Evolutionary conservation across 64 coral and sea anemone genomes (phyloP), one percentile per base, ranked within the genome.

Genomic region (Pocillopora verrucosa): DNA sequence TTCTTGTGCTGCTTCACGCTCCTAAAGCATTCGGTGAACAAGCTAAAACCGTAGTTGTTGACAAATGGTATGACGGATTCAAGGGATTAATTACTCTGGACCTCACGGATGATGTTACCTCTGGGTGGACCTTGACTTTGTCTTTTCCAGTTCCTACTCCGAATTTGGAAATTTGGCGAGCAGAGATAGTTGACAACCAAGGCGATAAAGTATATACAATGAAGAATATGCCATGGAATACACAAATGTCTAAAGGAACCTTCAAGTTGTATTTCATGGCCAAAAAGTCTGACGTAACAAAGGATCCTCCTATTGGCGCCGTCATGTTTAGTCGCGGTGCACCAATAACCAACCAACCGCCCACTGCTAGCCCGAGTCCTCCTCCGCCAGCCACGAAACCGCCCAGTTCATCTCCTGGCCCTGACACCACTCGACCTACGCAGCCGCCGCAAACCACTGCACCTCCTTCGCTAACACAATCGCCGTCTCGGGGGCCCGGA

Each of bases 61-160:
- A 90, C 34, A 72, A 90, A 10, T 91, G 89, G 89, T 15, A 60
- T 22, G 10, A 16, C n/a, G 80, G 89, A 11, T 91, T 91, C 73
- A 91, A 86, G 65, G 83, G 82, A 75, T 77, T 77, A 37, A 85
- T 91, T 20, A n/a, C 9, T 25, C 4, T 91, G 9, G 59, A 77
- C 10, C 58, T 91, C 13, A 75, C 68, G 19, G 45, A 86, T 22
- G 70, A 76, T 59, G 94, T 92, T 19, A 61, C 16, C 9, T 67
- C 79, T 12, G 94, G 94, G 11, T 96, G 94, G 94, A 84, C 30
- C 60, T 89, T 96, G 65, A 96, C 73, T 65, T 65, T 96, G 13
- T 38, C 75, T 7, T 96, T 96, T 64, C 80, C 87, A 63, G 88
- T 86, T 25, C 34, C 90, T 51, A 65, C 84, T 79, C 30, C 74